Evolutionary conservation across 2,888 invertebrate genomes (phyloP), one percentile per base, ranked within the genome.

Genomic region (Phania funesta): DNA sequence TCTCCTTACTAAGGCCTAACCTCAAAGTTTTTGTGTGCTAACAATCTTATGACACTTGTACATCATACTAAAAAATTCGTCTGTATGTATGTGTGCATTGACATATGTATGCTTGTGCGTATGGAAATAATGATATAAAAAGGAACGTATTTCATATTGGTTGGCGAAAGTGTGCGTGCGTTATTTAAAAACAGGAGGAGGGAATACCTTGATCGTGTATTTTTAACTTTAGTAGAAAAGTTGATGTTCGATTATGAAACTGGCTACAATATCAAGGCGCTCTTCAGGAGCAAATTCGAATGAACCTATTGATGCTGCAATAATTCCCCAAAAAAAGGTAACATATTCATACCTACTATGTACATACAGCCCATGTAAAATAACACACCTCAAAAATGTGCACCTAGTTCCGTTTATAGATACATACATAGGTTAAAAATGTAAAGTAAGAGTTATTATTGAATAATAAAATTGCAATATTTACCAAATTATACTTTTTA

Each of bases 321-420:
- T 50, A 46, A 62, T 74, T 20, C 64, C 76, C 46, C 32, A 46
- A 35, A 84, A 80, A 64, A 83, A 80, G 84, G 84, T 84, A 84
- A 83, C 38, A 52, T 16, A 1, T 26, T 54, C 26, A 65, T 58
- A 41, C 38, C 38, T 22, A 64, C 54, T 24, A 44, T 16, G 22
- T 50, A 44, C 16, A 38, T n/a, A n/a, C n/a, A 29, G 29, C 29
- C 29, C 7, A 29, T 7, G 4, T 29, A 7, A 29, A 29, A 29
- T n/a, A n/a, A n/a, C n/a, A n/a, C n/a, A n/a, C n/a, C n/a, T n/a
- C n/a, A n/a, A n/a, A n/a, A n/a, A n/a, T n/a, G n/a, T n/a, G n/a
- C n/a, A n/a, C n/a, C n/a, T n/a, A n/a, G n/a, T n/a, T n/a, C n/a
- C n/a, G n/a, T n/a, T n/a, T n/a, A n/a, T n/a, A n/a, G n/a, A n/a